Base-by-base conservation (phyloP, 2,888 invertebrate species). In the Villa cingulata region DNA sequence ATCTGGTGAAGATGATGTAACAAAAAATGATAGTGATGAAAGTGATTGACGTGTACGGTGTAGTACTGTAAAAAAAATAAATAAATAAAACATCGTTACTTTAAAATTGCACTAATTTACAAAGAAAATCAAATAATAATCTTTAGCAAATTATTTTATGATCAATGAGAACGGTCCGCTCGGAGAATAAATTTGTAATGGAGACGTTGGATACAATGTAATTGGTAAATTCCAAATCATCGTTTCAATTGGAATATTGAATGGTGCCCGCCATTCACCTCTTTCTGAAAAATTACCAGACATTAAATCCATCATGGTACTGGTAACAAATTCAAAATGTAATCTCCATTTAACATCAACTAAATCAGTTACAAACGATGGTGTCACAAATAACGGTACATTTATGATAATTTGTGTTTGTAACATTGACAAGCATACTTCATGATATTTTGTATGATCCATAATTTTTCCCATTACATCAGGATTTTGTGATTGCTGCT, bases 141-240 rank as follows among this genome's bases (percentile, higher is more conserved):
- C n/a, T n/a, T n/a, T n/a, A n/a, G n/a, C n/a, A n/a, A n/a, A 7
- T 23, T 23, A 23, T 23, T 32, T 32, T 3, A 32, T 32, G 3
- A 12, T 12, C 12, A 32, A 12, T n/a, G 46, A 46, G 23, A 41
- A 37, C 18, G 41, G 29, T 18, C 40, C 41, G 27, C 37, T 41
- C 16, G 47, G 47, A 12, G 42, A 29, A 38, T 38, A 80, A 19
- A 86, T 83, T 63, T 86, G 84, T 54, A 80, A 74, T 0, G 94
- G 92, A 54, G 88, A 80, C 7, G 95, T 90, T 0, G 96, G 89
- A 69, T 89, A 91, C 50, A 97, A 80, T 61, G 87, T 88, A 46
- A 98, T 83, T 0, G 96, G 95, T 46, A 97, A 74, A 71, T 96
- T 92, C 97, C 97, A 98, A 15, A 94, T 85, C 92, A 97, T 95